phyloP scores from a whole-genome alignment of 2,888 invertebrate genomes.

The Habrosyne pyritoides region DNA sequence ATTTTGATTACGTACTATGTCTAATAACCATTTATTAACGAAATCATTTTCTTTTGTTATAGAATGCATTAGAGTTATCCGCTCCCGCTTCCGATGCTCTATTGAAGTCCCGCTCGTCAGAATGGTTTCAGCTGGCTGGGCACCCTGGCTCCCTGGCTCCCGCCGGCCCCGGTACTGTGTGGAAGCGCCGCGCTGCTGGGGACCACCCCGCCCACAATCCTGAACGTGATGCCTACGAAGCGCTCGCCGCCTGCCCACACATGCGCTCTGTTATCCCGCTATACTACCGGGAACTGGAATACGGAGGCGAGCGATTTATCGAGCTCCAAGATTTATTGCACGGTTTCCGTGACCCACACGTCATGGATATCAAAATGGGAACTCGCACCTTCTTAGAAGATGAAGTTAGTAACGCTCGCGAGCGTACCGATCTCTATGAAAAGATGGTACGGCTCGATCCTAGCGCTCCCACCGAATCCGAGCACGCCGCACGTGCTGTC shows the following conservation, averaged over 20 bases:
- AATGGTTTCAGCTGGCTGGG: conserved; percentile 96
- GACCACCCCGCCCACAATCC: conserved; percentile 89
- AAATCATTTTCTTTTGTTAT: conserved; percentile 63
- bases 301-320: conserved; percentile 92
- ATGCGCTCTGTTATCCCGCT: conserved; percentile 90
- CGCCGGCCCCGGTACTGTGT: conserved; percentile 96
- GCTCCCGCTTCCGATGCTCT: conserved; percentile 95
- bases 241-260: conserved; percentile 88
- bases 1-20: too few relatives aligned
- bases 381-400: conserved; percentile 97
- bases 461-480: conserved; percentile 92
- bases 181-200: conserved; percentile 92
- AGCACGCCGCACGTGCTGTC: conserved; percentile 91
- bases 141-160: conserved; percentile 97
- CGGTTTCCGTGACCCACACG: conserved; percentile 95
- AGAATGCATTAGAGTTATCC: conserved; percentile 96
- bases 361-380: conserved; percentile 99
- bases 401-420: conserved; percentile 94
- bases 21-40: background rate
- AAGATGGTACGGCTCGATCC: conserved; percentile 98
- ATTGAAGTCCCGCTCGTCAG: conserved; percentile 86
- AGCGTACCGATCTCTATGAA: conserved; percentile 94
- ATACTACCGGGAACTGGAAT: conserved; percentile 92
- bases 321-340: conserved; percentile 97
- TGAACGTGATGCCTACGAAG: conserved; percentile 91